phyloP scores from a whole-genome alignment of 2,888 invertebrate species.

The Tetragonula carbonaria region DNA sequence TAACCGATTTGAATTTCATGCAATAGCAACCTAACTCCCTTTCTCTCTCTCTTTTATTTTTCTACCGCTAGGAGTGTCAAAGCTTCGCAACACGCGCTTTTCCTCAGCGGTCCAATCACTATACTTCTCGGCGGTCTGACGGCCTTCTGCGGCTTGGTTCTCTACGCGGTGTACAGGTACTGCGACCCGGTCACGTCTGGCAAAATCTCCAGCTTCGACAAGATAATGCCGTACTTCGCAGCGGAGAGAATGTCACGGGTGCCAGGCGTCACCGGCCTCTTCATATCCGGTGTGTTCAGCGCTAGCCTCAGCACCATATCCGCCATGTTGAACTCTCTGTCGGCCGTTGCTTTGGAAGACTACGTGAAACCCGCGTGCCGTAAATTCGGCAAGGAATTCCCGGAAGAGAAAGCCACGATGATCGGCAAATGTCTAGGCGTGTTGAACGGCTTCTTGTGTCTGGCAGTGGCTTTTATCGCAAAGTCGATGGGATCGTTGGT shows the following conservation, averaged over 20 bases:
- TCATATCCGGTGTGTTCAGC: constrained; percentile 90
- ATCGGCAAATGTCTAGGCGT: constrained; percentile 83
- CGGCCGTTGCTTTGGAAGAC: constrained; percentile 95
- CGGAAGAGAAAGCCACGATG: constrained; percentile 90
- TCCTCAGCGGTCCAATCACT: constrained; percentile 92
- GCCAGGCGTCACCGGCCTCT: constrained; percentile 82
- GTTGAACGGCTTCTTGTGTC: constrained; percentile 72
- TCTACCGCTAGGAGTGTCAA: constrained; percentile 83
- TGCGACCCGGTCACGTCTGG: constrained; percentile 91
- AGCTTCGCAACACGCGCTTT: constrained; percentile 89
- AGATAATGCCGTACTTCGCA: constrained; percentile 91
- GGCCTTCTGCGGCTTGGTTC: constrained; percentile 89
- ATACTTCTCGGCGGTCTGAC: constrained; percentile 89
- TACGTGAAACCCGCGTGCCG: constrained; percentile 87
- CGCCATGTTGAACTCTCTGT: constrained; percentile 94
- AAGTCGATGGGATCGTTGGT: constrained; percentile 75
- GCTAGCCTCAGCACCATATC: constrained; percentile 96
- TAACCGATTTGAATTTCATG: not conserved
- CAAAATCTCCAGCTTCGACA: constrained; percentile 89
- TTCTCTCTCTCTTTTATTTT: not conserved
- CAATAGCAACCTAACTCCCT: not conserved
- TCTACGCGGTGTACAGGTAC: constrained; percentile 91
- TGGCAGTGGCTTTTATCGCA: constrained; percentile 75
- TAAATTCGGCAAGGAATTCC: constrained; percentile 83
- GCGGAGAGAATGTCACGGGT: constrained; percentile 86